Evolutionary conservation across 2,797 vertebrate species (phyloP).

Genomic region (Etheostoma perlongum): DNA sequence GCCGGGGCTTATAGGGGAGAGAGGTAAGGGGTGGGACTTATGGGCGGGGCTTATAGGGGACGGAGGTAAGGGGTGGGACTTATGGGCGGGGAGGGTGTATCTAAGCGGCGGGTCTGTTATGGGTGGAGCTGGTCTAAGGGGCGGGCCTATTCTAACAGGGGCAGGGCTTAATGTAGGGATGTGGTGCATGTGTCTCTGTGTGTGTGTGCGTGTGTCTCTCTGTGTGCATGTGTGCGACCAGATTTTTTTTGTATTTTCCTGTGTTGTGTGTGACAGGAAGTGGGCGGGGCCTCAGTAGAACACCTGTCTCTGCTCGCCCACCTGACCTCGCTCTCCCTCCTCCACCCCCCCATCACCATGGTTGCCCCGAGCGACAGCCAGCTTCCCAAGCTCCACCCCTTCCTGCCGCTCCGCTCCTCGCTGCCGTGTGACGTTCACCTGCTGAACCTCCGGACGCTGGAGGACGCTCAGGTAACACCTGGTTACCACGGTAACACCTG

Average conservation of each 20-base stretch:
- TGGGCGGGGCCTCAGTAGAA: constrained; percentile 80
- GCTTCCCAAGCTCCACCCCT: constrained; percentile 80
- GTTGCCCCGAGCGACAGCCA: constrained; percentile 36
- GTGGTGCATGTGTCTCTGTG: too few relatives aligned
- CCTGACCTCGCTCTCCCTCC: constrained; percentile 86
- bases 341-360: constrained; percentile 87
- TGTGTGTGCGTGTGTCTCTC: too few relatives aligned
- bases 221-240: too few relatives aligned
- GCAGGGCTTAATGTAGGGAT: too few relatives aligned
- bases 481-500: not conserved
- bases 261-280: constrained; percentile 64
- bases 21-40: too few relatives aligned
- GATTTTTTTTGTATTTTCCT: not conserved
- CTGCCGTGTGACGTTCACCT: constrained; percentile 93
- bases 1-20: not conserved
- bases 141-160: too few relatives aligned
- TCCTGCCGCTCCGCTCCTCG: constrained; percentile 81
- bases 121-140: not conserved
- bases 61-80: not conserved
- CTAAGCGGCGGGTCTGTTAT: too few relatives aligned
- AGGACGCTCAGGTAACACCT: constrained; percentile 84
- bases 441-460: constrained; percentile 91
- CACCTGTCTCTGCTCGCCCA: constrained; percentile 92
- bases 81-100: too few relatives aligned
- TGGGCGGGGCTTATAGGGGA: not conserved